Evolutionary conservation across 2,797 vertebrate genomes (phyloP), one percentile per base, ranked within the genome.

Genomic region (Sebastes oblongus): DNA sequence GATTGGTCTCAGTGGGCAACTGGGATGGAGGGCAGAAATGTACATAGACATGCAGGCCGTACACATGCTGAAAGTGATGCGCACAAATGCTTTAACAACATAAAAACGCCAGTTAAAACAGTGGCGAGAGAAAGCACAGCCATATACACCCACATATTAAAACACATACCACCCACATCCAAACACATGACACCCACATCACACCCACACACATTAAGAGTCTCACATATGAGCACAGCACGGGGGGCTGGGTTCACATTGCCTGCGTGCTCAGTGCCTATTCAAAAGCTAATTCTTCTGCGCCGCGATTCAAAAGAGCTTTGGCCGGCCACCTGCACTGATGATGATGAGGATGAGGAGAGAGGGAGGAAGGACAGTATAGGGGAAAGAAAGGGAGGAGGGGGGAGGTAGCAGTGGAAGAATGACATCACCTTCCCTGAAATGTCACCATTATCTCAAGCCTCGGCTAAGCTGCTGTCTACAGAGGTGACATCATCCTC

Each of bases 381-480:
- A 18, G 32, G 66, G 59, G 65, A 69, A 60, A 81, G 68, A 59
- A 36, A 72, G 66, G 77, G 69, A 70, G 85, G 72, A 69, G 46
- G 46, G 86, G 84, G 86, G 86, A 81, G 89, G 85, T 34, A 71
- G 85, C 74, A 76, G 86, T 91, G 82, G 81, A 91, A 93, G 90
- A 91, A 94, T 95, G 95, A 95, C 95, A 95, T 95, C 94, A 95
- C 91, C 93, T 93, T 73, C 84, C 88, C 93, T 91, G 92, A 94
- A 94, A 94, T 93, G 93, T 95, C 93, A 94, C 92, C 91, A 95
- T 95, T 94, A 95, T 94, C 94, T 94, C 92, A 93, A 92, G 88
- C 93, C 88, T 81, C 72, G 65, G 93, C 91, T 94, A 85, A 89
- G 89, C 92, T 66, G 89, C 92, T 66, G 85, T 90, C 91, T 90